phyloP scores from a whole-genome alignment of 2,888 invertebrate genomes.

The Lapara coniferarum region DNA sequence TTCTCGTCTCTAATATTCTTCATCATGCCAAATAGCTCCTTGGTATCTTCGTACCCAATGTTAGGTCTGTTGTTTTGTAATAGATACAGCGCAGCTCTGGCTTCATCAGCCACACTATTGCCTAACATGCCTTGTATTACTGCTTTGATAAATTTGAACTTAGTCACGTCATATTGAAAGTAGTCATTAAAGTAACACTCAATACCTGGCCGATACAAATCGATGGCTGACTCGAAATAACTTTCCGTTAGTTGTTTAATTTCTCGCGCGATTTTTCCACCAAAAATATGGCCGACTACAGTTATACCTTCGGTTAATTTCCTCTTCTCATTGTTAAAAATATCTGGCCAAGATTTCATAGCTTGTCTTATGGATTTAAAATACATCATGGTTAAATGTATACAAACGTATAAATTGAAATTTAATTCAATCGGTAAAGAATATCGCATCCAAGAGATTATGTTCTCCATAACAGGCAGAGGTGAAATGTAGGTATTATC shows the following conservation, averaged over 20 bases:
- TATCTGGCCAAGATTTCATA: slow-evolving; percentile 45
- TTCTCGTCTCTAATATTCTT: slow-evolving; percentile 9
- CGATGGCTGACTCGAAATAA: slow-evolving; percentile 55
- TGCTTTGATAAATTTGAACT: slow-evolving; percentile 15
- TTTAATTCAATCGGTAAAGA: slow-evolving; percentile 52
- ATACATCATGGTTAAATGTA: slow-evolving; percentile 62
- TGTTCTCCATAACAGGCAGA: slow-evolving; percentile 51
- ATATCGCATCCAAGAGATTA: slow-evolving; percentile 47
- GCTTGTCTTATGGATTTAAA: slow-evolving; percentile 54
- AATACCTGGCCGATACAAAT: slow-evolving; percentile 47
- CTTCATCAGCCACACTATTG: not conserved
- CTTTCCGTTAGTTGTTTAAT: slow-evolving; percentile 43
- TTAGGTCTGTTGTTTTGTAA: not conserved
- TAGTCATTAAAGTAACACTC: slow-evolving; percentile 38
- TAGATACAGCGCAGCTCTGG: slow-evolving; percentile 7
- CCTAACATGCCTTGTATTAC: slow-evolving; percentile 23
- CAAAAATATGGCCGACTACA: slow-evolving; percentile 54
- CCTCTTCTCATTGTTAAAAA: slow-evolving; percentile 45
- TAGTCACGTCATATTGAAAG: not conserved
- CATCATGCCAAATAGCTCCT: not conserved
- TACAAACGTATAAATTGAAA: slow-evolving; percentile 46
- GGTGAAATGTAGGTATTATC: slow-evolving; percentile 47
- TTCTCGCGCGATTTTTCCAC: slow-evolving; percentile 53
- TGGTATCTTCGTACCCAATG: not conserved
- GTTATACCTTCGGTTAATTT: slow-evolving; percentile 46